Conservation (phyloP, 2,113 vertebrate genomes). For the Oreamnos americanus region DNA sequence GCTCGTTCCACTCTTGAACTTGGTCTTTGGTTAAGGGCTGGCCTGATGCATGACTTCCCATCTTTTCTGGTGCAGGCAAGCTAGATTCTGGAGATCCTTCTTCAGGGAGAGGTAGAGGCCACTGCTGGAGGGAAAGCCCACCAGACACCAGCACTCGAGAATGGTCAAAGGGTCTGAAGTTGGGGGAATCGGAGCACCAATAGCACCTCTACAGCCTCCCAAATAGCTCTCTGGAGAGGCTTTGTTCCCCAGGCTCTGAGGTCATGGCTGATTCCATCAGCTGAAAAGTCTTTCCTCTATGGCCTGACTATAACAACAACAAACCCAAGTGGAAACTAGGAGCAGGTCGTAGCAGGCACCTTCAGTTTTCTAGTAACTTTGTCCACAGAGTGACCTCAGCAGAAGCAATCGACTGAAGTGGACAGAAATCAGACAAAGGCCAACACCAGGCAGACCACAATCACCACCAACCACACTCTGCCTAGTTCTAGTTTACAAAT, state of each 20-base stretch:
- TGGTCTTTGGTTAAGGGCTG: neutral
- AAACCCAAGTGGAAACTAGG: accelerated
- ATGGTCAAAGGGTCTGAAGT: neutral
- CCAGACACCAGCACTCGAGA: neutral
- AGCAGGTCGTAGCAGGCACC: too few species aligned
- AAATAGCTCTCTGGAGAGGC: neutral
- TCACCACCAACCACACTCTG: neutral
- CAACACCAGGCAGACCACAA: neutral
- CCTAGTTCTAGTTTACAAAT: neutral
- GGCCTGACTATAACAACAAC: neutral
- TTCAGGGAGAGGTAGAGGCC: neutral
- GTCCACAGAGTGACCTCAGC: neutral
- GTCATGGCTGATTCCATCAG: neutral
- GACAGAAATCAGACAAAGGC: neutral
- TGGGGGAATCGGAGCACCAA: neutral
- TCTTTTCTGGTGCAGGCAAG: neutral
- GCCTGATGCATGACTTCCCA: neutral
- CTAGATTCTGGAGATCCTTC: neutral
- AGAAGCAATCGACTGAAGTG: neutral
- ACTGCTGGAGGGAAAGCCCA: neutral
- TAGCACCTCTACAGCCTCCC: neutral
- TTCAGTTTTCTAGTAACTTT: neutral
- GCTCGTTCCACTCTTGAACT: neutral
- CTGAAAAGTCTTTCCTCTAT: neutral
- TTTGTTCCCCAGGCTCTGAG: neutral